A percentile compares a stretch with the other conserved stretches of the same genome.
These are phyloP conservation scores for Charadrius vociferus DNA, from an alignment of 2,113 vertebrate genomes.

Conservation along the genomic window DNA sequence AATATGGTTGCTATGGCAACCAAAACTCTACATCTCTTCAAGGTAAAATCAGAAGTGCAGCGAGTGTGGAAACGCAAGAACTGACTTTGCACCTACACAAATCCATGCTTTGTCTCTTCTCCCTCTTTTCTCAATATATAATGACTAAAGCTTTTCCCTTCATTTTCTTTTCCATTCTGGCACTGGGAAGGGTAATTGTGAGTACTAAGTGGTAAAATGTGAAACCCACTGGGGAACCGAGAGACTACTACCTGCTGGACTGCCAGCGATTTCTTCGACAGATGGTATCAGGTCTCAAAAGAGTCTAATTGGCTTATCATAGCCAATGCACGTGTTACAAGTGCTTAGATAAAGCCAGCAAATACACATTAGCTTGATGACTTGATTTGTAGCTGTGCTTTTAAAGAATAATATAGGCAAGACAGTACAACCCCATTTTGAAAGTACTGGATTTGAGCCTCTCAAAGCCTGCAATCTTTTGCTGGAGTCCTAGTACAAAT, in stretches of 20 bases:
- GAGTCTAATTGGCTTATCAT: constrained; percentile 22
- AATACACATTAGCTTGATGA: not conserved
- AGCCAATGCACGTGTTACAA: not conserved
- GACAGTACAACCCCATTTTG: not conserved
- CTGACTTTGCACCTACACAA: not conserved
- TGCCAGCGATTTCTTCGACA: not conserved
- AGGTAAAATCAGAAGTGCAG: constrained; percentile 10
- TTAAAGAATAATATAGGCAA: not conserved
- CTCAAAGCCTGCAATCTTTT: not conserved
- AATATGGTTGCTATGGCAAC: constrained; percentile 38
- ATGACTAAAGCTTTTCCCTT: not conserved
- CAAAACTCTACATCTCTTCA: not conserved
- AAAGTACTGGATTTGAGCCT: not conserved
- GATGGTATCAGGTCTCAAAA: constrained; percentile 28
- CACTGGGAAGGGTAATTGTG: not conserved
- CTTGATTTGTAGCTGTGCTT: not conserved
- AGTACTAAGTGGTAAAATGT: not conserved
- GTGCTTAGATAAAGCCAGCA: not conserved
- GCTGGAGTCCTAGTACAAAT: not conserved
- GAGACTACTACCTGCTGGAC: not conserved
- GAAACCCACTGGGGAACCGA: not conserved
- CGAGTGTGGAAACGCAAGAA: not conserved
- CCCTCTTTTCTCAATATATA: not conserved
- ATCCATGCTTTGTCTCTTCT: not conserved
- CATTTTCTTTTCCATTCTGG: not conserved